Evolutionary conservation across 1,140 invertebrate species (phyloP), one percentile per base, ranked within the genome.

Genomic region (Cataglyphis hispanica): DNA sequence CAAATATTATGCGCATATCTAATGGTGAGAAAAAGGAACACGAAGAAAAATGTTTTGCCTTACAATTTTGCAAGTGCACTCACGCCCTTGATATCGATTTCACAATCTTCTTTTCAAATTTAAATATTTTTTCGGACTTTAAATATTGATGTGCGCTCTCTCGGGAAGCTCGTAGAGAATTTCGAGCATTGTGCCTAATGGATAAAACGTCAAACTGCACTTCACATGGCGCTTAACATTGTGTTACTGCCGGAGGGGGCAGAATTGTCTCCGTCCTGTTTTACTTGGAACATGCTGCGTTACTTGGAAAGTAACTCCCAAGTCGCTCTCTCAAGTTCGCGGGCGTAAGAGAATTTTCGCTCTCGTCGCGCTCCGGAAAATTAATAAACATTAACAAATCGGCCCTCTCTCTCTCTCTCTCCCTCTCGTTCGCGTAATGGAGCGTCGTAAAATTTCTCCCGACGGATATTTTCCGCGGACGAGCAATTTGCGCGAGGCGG

Each of bases 341-440:
- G 34, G 40, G 25, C 56, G 37, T 72, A 60, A 72, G 78, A 37
- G 67, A 74, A 74, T 83, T 83, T 74, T 83, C 78, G 78, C 66
- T 34, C 69, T 16, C 46, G 34, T 76, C 74, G 74, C 78, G 53
- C 67, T 83, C 34, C 78, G 67, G 53, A 46, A 83, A 83, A 56
- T 83, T 83, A 83, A 83, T 83, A 83, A 74, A 83, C 78, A 72
- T 81, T 81, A 81, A 70, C 67, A 83, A 72, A 83, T 83, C 78
- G 53, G 53, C 66, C 43, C 76, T 64, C 60, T 50, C 22, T 34
- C 27, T 11, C 37, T 8, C 25, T 27, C 58, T n/a, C 53, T 56
- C 19, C 0, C 1, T 63, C 25, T 0, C 66, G 22, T 11, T 11
- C 72, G 37, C 19, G 50, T 46, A 72, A 81, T 81, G 22, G 53